Percentiles rank a stretch among this genome's conserved stretches.
phyloP scores from a whole-genome alignment of 2,888 invertebrate species.

The Heteropelma amictum region DNA sequence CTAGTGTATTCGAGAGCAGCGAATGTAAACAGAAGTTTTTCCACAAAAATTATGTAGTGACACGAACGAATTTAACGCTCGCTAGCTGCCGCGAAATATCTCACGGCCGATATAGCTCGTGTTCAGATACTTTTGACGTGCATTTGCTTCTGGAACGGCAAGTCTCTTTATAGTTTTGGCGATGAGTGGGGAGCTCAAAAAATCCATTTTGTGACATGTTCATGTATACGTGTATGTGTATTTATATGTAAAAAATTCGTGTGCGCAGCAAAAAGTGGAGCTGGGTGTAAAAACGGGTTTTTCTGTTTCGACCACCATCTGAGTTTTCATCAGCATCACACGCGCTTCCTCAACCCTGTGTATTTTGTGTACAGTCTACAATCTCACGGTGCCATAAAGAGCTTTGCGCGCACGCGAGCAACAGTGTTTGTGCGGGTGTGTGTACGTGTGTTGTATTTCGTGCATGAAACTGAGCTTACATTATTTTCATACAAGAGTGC shows the following conservation, averaged over 20 bases:
- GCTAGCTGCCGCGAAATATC: constrained; percentile 39
- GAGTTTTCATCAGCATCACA: constrained; percentile 4
- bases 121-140: constrained; percentile 22
- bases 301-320: constrained; percentile 8
- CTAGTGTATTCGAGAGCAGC: constrained; percentile 39
- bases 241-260: constrained; percentile 4
- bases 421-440: constrained; percentile 9
- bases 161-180: not conserved
- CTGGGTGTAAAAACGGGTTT: constrained; percentile 51
- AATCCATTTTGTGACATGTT: constrained; percentile 6
- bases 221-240: constrained; percentile 5
- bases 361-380: constrained; percentile 9
- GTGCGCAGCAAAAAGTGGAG: no score
- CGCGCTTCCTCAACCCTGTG: not conserved
- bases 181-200: constrained; percentile 1
- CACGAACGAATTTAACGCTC: constrained; percentile 63
- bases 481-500: constrained; percentile 59
- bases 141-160: not conserved
- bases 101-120: constrained; percentile 5
- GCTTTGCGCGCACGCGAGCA: constrained; percentile 5
- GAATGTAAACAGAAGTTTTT: constrained; percentile 72
- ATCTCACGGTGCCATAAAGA: constrained; percentile 8
- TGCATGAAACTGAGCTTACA: constrained; percentile 24
- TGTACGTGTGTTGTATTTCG: constrained; percentile 3
- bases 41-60: constrained; percentile 66